A percentile compares a stretch with the other conserved stretches of the same genome.
These are phyloP conservation scores for Tortrix viridana DNA, from an alignment of 2,888 invertebrate genomes.

Conservation along the genomic window DNA sequence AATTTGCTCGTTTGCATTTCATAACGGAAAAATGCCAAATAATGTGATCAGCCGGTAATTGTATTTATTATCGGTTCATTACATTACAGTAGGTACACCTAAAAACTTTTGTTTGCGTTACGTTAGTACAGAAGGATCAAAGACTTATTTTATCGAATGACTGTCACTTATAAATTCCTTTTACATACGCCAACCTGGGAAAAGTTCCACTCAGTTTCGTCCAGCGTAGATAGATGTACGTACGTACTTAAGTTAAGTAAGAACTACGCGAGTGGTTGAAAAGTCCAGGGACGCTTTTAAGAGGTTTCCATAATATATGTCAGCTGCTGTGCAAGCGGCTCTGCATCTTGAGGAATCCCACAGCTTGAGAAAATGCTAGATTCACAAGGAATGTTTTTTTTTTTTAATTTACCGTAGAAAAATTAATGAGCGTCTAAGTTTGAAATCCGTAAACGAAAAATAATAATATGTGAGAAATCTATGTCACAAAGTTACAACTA, in stretches of 20 bases:
- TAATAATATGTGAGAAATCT: too few species aligned
- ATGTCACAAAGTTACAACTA: too few species aligned
- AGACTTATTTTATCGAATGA: slow-evolving; percentile 61
- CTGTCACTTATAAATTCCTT: slow-evolving; percentile 76
- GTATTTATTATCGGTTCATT: too few species aligned
- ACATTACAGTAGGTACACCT: slow-evolving; percentile 8
- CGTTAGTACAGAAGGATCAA: slow-evolving; percentile 52
- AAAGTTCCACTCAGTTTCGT: slow-evolving; percentile 79
- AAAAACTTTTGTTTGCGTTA: slow-evolving; percentile 27
- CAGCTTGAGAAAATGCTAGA: slow-evolving; percentile 7
- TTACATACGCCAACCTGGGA: slow-evolving; percentile 72
- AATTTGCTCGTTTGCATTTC: too few species aligned
- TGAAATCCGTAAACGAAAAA: too few species aligned
- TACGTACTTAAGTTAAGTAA: slow-evolving; percentile 56
- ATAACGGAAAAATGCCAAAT: too few species aligned
- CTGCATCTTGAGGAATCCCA: slow-evolving; percentile 43
- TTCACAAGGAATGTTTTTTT: too few species aligned
- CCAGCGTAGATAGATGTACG: slow-evolving; percentile 47
- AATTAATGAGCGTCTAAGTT: too few species aligned
- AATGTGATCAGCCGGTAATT: too few species aligned
- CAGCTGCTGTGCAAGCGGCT: slow-evolving; percentile 44
- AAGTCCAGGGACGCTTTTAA: slow-evolving; percentile 73
- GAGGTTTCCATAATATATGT: slow-evolving; percentile 71
- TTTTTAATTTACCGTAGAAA: too few species aligned
- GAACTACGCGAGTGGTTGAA: slow-evolving; percentile 70